Base-by-base conservation (phyloP, 2,888 invertebrate species). In the Nezara viridula region DNA sequence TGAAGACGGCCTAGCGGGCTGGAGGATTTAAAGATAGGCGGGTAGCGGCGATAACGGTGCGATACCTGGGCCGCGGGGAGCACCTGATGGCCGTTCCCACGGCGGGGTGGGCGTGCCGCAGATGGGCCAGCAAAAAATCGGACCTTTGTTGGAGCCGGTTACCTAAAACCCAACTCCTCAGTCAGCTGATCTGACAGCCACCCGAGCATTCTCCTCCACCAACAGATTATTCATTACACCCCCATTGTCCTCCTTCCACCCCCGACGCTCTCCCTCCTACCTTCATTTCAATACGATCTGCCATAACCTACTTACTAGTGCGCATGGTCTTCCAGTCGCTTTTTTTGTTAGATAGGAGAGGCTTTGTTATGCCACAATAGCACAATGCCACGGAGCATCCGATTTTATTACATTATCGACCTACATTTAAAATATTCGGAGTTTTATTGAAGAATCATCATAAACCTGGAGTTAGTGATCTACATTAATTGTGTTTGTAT, bases 91-190 rank as follows among this genome's bases (percentile, higher is more conserved):
- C 3, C 24, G 81, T 81, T 81, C 81, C 81, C 81, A 81, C 81
- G 81, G 81, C 81, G 44, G 81, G n/a, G 12, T 81, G 44, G 81
- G 44, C 81, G 81, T 40, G 81, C 24, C 81, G 81, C 81, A 81
- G 81, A 81, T 81, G 81, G 40, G n/a, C 40, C 10, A 44, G 44
- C 81, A 81, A 81, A 81, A 81, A 81, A 81, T 24, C 40, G 24
- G 24, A 81, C 81, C 81, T 81, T 81, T 81, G 81, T 81, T 81
- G 81, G 44, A 24, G 81, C 81, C 81, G 44, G 81, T 81, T 81
- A 81, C 81, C 81, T 40, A 81, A 81, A 81, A 81, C 81, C 81
- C 40, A 81, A 81, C 81, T 81, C 81, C 44, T n/a, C 81, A 81
- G 81, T 44, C 44, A 81, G 81, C 40, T 81, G 44, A 81, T 81